Base-by-base conservation (phyloP, 2,113 vertebrate genomes). In the Sylvilagus bachmani region DNA sequence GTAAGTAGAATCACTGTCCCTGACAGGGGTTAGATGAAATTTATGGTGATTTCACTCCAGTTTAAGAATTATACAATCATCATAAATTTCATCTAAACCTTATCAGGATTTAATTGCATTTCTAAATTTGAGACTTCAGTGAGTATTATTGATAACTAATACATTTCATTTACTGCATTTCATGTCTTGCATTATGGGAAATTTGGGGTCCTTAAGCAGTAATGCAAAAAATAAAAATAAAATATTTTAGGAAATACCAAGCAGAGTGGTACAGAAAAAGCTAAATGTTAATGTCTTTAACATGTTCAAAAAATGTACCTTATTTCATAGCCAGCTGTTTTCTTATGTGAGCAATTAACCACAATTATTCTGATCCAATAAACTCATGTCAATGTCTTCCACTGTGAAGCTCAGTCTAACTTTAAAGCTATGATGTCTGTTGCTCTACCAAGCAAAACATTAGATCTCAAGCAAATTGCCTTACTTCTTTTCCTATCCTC, bases 281-380 rank as follows among this genome's bases (percentile, higher is more conserved):
- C 13, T 24, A 92, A 84, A 70, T 94, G 6, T 64, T 69, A 38
- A 13, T 55, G 3, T 6, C 9, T 62, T 78, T 79, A 22, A 77
- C 31, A 77, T 27, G 0, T 9, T 67, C 2, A 33, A 82, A 71
- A 77, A 64, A 81, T 77, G 5, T 13, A 66, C 4, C 10, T 16
- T 74, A 21, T 88, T 78, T 31, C 44, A 1, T 62, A 66, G 1
- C 31, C 24, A 83, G 13, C 13, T 86, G 14, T n/a, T 74, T 24
- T 66, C n/a, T 31, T 84, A 78, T 49, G 10, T 49, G n/a, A 17
- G 49, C n/a, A 61, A 36, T 24, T 12, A 77, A 71, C 8, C n/a
- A 49, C 38, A 91, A 24, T 29, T 10, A 80, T 6, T 5, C 86
- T 89, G 25, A 69, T 87, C 91, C 91, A 93, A 69, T 8, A 85